phyloP scores from a whole-genome alignment of 2,888 invertebrate genomes.

The Antheraea assamensis region DNA sequence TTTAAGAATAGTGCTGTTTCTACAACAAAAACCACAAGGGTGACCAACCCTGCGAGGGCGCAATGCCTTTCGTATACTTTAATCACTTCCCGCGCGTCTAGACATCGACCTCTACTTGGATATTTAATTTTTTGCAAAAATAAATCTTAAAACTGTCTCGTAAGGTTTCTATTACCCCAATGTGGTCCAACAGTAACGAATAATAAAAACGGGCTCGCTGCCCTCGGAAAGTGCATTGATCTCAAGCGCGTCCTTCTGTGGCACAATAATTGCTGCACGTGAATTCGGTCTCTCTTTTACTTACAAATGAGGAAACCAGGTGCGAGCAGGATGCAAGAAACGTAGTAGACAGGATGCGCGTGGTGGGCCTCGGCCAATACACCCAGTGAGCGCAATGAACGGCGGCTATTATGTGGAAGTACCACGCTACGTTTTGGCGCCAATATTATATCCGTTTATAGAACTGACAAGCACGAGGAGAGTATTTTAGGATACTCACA shows the following conservation, averaged over 20 bases:
- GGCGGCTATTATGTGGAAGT: constrained; percentile 71
- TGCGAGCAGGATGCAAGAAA: constrained; percentile 66
- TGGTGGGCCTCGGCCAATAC: constrained; percentile 78
- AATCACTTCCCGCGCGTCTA: constrained; percentile 75
- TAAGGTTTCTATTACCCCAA: constrained; percentile 64
- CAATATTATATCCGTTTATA: constrained; percentile 50
- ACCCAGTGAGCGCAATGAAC: constrained; percentile 78
- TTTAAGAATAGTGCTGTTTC: background rate
- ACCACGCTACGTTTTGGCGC: constrained; percentile 76
- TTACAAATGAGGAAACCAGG: constrained; percentile 45
- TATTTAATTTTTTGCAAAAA: constrained; percentile 43
- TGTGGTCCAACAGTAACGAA: constrained; percentile 55
- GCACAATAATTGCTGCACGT: constrained; percentile 79
- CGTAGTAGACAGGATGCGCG: constrained; percentile 79
- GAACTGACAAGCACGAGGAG: constrained; percentile 29
- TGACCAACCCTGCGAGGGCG: constrained; percentile 45
- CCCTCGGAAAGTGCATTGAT: constrained; percentile 82
- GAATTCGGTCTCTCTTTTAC: constrained; percentile 68
- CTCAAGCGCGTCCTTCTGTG: constrained; percentile 77
- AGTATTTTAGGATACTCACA: constrained; percentile 23
- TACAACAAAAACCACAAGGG: constrained; percentile 7
- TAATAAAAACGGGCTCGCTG: constrained; percentile 76
- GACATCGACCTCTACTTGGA: constrained; percentile 56
- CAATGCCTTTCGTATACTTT: constrained; percentile 66
- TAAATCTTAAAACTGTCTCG: constrained; percentile 53